Conservation (phyloP, 1,140 invertebrate genomes). For the Pogonomyrmex barbatus region DNA sequence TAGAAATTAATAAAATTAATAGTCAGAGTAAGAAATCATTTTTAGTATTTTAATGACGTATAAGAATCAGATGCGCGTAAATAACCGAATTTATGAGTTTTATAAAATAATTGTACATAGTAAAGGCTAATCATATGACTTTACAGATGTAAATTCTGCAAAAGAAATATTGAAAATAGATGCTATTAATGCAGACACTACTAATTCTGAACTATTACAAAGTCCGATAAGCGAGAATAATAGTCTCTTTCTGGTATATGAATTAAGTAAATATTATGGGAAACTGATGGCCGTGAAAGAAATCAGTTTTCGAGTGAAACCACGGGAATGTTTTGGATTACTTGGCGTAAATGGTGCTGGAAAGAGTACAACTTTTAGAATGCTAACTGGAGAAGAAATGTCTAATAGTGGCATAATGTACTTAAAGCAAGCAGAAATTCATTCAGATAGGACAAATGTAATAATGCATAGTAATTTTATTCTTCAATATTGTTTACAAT, state of each 20-base stretch:
- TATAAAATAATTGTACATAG: background rate
- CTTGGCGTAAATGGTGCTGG: constrained; percentile 95
- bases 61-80: background rate
- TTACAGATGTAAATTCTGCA: background rate
- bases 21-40: constrained; percentile 69
- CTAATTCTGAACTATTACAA: constrained; percentile 7
- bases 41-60: constrained; percentile 22
- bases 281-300: constrained; percentile 90
- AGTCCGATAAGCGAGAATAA: constrained; percentile 57
- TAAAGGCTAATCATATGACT: constrained; percentile 10
- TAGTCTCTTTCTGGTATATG: constrained; percentile 82
- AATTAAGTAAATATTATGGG: constrained; percentile 90
- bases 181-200: background rate
- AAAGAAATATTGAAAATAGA: background rate
- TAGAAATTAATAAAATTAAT: constrained; percentile 78
- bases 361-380: constrained; percentile 95
- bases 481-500: background rate
- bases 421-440: constrained; percentile 80
- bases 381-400: constrained; percentile 93
- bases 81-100: background rate
- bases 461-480: constrained; percentile 40
- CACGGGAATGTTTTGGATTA: constrained; percentile 94
- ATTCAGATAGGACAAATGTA: constrained; percentile 85
- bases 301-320: constrained; percentile 89
- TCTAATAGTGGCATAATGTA: constrained; percentile 88